Base-by-base conservation (phyloP, 2,888 invertebrate species). In the Mylabris sibirica region DNA sequence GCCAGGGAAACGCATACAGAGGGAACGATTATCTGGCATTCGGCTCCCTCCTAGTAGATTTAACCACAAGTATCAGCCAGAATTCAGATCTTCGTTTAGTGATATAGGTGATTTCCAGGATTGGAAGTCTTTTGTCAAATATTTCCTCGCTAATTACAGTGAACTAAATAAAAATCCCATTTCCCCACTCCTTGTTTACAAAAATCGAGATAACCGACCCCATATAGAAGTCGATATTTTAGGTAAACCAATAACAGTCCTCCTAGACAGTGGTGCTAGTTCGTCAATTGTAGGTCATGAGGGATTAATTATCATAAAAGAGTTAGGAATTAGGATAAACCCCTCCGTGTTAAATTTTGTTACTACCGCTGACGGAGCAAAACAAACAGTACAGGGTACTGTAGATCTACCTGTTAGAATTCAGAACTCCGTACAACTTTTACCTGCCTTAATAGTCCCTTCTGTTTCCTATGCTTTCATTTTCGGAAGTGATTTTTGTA, bases 361-460 rank as follows among this genome's bases (percentile, higher is more conserved):
- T 11, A 65, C 53, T 41, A 67, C 60, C 14, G 64, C 67, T 17
- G 67, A 67, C 59, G 67, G 67, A 9, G 30, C 64, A 3, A 38
- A 38, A 38, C 38, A 38, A 38, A 14, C 9, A 12, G 38, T 38
- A 8, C 38, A 38, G 38, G 38, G 24, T 38, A 53, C n/a, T 11
- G 61, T 61, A 9, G 62, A 63, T 61, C 30, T 35, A 61, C 59
- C 62, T 53, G 57, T 68, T 20, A 24, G 12, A 44, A 68, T 22
- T 11, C 38, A 38, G 38, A 41, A 53, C 30, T 5, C 14, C 12
- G 59, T 30, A 0, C 17, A 67, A 38, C 41, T 65, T 12, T 14
- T 65, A 12, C 59, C 30, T 1, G 20, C 57, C 11, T 35, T 68
- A 0, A 53, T 68, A 14, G 68, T 68, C 34, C 68, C 65, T 60